Evolutionary conservation across 2,888 invertebrate species (phyloP), one percentile per base, ranked within the genome.

Genomic region (Plemyria rubiginata): DNA sequence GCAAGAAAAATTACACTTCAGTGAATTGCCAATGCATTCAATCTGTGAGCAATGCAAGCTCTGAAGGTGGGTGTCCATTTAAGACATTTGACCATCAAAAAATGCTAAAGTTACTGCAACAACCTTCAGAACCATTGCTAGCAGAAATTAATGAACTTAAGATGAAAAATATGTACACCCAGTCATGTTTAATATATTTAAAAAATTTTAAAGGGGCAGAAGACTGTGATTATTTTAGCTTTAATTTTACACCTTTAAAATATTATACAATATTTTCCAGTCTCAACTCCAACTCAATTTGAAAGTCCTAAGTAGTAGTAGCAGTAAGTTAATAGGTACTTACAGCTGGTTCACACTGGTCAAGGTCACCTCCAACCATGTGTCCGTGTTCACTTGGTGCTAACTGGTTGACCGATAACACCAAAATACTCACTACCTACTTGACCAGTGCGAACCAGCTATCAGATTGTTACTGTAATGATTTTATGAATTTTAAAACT

Each of bases 31-130:
- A 84, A 15, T 76, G 87, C 57, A 93, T 96, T 51, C 95, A 95
- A 83, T 79, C 79, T 53, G 73, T 76, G 50, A 94, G 95, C 72
- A 86, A 83, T 80, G 81, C 89, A 12, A 88, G 90, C 58, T 82
- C 93, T 5, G 94, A 94, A 82, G 95, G 95, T 54, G 95, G 95
- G 12, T 95, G 95, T 68, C 95, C 95, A 2, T 95, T 95, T 69
- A 93, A 93, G 73, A 89, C 93, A 67, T 94, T 94, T 85, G 94
- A 94, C 70, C 70, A 72, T 9, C 70, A 74, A 43, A 86, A 85
- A 66, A 84, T 94, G 76, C 66, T 82, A 66, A 70, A 78, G 40
- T 67, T 92, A 51, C 75, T 94, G 56, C 73, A 77, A 58, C 66
- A 77, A 38, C 70, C 75, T 57, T 66, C 74, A 32, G 72, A 82